Conservation (phyloP, 2,113 vertebrate genomes). For the Nannospalax galili region DNA sequence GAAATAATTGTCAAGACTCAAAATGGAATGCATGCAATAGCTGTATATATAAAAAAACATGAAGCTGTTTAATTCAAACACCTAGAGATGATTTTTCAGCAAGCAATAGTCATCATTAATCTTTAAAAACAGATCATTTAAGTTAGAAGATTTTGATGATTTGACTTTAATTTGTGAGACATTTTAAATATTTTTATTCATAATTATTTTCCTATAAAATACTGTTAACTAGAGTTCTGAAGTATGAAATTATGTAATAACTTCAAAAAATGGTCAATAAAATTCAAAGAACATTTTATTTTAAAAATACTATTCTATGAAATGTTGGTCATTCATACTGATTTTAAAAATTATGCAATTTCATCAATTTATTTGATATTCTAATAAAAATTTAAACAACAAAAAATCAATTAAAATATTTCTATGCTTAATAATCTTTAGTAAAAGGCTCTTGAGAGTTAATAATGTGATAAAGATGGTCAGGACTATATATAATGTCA, state of each 20-base stretch:
- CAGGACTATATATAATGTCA: background rate
- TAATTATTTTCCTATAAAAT: background rate
- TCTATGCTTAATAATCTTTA: background rate
- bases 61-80: slow-evolving; percentile 16
- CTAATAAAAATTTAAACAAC: background rate
- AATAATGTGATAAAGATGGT: background rate
- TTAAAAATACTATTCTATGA: background rate
- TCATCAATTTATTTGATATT: background rate
- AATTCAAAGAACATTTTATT: background rate
- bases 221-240: background rate
- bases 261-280: background rate
- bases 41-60: slow-evolving; percentile 7
- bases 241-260: background rate
- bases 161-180: slow-evolving; percentile 52
- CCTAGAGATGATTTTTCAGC: background rate
- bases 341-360: background rate
- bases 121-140: background rate
- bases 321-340: background rate
- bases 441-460: background rate
- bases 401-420: background rate
- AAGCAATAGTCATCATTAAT: background rate
- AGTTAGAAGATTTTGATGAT: slow-evolving; percentile 23
- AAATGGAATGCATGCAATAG: slow-evolving; percentile 44
- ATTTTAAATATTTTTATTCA: background rate
- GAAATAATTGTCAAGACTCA: slow-evolving; percentile 65